Conservation (phyloP, 2,888 invertebrate species). For the Syrista parreyssii region DNA sequence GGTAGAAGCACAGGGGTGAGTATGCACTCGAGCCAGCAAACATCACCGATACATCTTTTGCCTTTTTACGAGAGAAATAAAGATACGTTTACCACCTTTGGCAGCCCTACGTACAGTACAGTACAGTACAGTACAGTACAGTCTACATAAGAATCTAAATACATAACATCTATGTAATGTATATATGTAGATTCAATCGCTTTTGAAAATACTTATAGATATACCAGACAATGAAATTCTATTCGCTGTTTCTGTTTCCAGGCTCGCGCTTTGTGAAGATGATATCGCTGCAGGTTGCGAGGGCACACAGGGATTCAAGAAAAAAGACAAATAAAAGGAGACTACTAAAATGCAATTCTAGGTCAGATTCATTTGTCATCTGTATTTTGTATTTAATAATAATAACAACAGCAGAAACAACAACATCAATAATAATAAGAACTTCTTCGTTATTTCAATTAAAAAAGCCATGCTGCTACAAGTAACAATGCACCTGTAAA, state of each 20-base stretch:
- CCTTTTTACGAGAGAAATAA: conserved; percentile 33
- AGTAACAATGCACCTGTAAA: background rate
- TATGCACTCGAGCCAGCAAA: conserved; percentile 7
- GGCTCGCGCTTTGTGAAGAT: background rate
- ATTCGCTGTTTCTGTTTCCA: background rate
- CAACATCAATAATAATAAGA: background rate
- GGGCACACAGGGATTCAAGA: background rate
- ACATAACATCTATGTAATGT: background rate
- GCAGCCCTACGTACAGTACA: background rate
- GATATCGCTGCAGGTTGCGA: background rate
- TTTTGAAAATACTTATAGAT: background rate
- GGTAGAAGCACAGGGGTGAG: background rate
- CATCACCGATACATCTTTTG: conserved; percentile 31
- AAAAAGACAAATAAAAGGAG: background rate
- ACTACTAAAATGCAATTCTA: background rate
- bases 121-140: background rate
- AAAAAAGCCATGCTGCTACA: background rate
- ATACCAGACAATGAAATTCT: background rate
- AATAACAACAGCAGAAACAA: too few relatives aligned
- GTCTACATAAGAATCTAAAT: background rate
- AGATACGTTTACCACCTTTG: background rate
- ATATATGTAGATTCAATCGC: background rate
- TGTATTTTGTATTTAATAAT: background rate
- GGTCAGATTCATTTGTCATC: background rate
- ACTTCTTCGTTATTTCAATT: background rate